Base-by-base conservation (phyloP, 2,113 vertebrate genomes). In the Corythornis vintsioides region DNA sequence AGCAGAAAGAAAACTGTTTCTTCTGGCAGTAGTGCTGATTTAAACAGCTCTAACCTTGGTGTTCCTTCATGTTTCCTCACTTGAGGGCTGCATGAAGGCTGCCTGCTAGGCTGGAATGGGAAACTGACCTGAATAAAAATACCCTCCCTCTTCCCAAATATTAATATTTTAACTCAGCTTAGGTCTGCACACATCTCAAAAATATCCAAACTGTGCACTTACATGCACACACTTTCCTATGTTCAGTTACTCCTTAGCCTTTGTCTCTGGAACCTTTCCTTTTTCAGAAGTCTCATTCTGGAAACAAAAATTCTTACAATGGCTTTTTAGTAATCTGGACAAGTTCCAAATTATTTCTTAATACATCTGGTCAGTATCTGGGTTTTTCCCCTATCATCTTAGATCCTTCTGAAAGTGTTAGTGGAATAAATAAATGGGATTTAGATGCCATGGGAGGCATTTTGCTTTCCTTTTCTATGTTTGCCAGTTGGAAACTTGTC, bases 261-360 rank as follows among this genome's bases (percentile, higher is more conserved):
- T 91, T 91, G 67, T 94, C 72, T 90, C 90, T 71, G 76, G 29
- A 88, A 33, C 69, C 64, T 86, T 88, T 90, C 83, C 71, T 88
- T 91, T 90, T 91, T 91, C 47, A 95, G 86, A 38, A 88, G 28
- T 85, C 38, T 72, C 42, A 89, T 84, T 85, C 66, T 89, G 18
- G 33, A 91, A 91, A n/a, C 59, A 64, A 93, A 81, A 47, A 67
- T 82, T 76, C 31, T 79, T 63, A 61, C 63, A 81, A n/a, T 77
- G 72, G 28, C 33, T 70, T 90, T 92, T 92, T 76, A 73, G 77
- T 79, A 60, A 76, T 93, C 85, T 87, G 84, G 84, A 85, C 11
- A 91, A 33, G 20, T 79, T 94, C 71, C 89, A 85, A 77, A 85
- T 83, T 83, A 77, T 83, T 94, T 93, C 67, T 78, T 88, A 65